Percentiles rank a stretch among this genome's conserved stretches.
phyloP scores from a whole-genome alignment of 2,888 invertebrate species.

The Agrypnus murinus region DNA sequence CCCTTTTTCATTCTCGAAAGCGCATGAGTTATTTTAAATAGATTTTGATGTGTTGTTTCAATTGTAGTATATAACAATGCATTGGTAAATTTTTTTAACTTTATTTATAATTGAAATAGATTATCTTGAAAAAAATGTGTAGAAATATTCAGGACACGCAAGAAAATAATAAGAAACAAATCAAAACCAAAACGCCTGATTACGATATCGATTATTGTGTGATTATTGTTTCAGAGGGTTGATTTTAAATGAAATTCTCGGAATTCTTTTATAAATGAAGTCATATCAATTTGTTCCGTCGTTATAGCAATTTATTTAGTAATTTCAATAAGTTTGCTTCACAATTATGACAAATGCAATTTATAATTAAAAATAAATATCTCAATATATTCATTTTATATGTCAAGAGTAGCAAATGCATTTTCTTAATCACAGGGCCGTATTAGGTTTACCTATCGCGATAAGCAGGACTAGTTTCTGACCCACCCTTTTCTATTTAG shows the following conservation, averaged over 20 bases:
- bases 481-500: too few relatives aligned
- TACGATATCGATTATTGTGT: neutral
- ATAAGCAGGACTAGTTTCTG: too few relatives aligned
- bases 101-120: neutral
- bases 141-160: slow-evolving; percentile 8
- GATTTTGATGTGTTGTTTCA: slow-evolving; percentile 3
- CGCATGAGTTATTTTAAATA: slow-evolving; percentile 3
- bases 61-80: neutral
- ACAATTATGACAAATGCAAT: too few relatives aligned
- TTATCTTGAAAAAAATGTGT: slow-evolving; percentile 6
- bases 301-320: too few relatives aligned
- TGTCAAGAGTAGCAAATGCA: too few relatives aligned
- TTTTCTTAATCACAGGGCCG: too few relatives aligned
- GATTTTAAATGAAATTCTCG: neutral
- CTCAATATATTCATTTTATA: too few relatives aligned
- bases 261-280: neutral
- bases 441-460: too few relatives aligned
- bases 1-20: neutral
- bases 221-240: neutral
- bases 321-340: too few relatives aligned
- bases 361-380: too few relatives aligned
- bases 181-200: neutral
- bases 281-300: too few relatives aligned
- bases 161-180: slow-evolving; percentile 6
- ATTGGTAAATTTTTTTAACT: too few relatives aligned